These are phyloP conservation scores for Epinotia bilunana DNA, from an alignment of 2,888 invertebrate species.

Conservation along the genomic window DNA sequence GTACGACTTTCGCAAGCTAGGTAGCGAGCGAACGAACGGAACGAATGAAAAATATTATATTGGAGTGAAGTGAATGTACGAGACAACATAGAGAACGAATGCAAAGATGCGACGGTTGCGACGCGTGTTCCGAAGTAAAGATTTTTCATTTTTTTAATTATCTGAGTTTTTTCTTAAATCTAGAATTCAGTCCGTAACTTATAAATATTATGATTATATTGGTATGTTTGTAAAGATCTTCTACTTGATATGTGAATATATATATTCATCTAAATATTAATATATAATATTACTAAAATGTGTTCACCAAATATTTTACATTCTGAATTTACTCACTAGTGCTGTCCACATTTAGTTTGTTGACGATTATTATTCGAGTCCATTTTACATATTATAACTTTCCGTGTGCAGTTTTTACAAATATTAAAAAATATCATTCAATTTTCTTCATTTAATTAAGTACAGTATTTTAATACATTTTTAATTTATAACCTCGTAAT, in stretches of 20 bases:
- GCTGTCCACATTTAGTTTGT: neutral
- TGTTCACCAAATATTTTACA: neutral
- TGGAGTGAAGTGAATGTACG: slow-evolving; percentile 12
- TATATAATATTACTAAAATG: neutral
- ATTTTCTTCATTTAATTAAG: neutral
- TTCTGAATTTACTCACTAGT: slow-evolving; percentile 7
- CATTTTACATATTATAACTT: neutral
- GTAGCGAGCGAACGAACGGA: slow-evolving; percentile 63
- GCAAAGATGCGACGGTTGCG: neutral
- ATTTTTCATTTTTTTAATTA: neutral
- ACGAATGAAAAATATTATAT: slow-evolving; percentile 26
- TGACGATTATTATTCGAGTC: neutral
- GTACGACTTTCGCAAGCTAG: slow-evolving; percentile 67
- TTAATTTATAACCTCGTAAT: neutral
- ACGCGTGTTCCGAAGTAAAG: neutral
- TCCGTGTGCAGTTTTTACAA: neutral
- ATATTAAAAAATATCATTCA: too few species aligned
- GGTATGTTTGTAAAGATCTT: neutral
- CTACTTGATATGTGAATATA: neutral
- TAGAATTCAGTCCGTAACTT: neutral
- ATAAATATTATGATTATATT: neutral
- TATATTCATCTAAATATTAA: neutral
- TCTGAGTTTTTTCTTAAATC: neutral
- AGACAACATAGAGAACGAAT: neutral
- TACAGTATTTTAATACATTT: neutral